phyloP scores from a whole-genome alignment of 2,888 invertebrate genomes.

The Trichogramma dendrolimi region DNA sequence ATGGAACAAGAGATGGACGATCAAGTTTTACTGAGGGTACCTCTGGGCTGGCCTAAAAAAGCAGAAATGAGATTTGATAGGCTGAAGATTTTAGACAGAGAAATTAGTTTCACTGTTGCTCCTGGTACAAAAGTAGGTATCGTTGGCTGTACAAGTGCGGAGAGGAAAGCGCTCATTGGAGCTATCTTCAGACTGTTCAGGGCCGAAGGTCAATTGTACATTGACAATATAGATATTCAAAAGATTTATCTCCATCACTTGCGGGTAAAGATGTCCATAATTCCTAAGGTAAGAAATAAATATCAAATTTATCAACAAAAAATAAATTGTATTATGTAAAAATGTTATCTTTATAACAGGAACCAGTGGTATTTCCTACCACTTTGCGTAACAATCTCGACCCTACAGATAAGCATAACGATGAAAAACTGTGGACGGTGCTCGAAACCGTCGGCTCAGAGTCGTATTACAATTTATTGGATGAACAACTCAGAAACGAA shows the following conservation, averaged over 20 bases:
- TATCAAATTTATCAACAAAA: too few relatives aligned
- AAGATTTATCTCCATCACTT: conserved; percentile 72
- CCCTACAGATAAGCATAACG: conserved; percentile 70
- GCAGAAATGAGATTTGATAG: conserved; percentile 64
- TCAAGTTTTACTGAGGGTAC: conserved; percentile 56
- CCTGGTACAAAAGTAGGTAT: conserved; percentile 75
- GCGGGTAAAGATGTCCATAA: conserved; percentile 71
- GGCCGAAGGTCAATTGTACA: conserved; percentile 69
- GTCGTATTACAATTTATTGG: conserved; percentile 62
- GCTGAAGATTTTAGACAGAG: conserved; percentile 68
- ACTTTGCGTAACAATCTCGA: conserved; percentile 80
- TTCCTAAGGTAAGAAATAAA: conserved; percentile 63
- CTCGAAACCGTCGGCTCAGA: conserved; percentile 75
- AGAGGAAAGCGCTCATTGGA: conserved; percentile 76
- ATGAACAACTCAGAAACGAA: conserved; percentile 75
- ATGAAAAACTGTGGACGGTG: conserved; percentile 72
- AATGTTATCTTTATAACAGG: conserved; percentile 41
- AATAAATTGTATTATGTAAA: not conserved
- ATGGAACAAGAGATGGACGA: conserved; percentile 68
- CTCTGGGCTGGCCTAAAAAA: conserved; percentile 64
- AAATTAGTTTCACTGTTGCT: conserved; percentile 65
- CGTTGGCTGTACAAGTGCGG: conserved; percentile 85
- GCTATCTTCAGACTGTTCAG: conserved; percentile 78
- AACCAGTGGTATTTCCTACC: conserved; percentile 82
- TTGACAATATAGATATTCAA: conserved; percentile 71